These are phyloP conservation scores for Bambusicola thoracicus DNA, from an alignment of 2,113 vertebrate genomes.

Conservation along the genomic window DNA sequence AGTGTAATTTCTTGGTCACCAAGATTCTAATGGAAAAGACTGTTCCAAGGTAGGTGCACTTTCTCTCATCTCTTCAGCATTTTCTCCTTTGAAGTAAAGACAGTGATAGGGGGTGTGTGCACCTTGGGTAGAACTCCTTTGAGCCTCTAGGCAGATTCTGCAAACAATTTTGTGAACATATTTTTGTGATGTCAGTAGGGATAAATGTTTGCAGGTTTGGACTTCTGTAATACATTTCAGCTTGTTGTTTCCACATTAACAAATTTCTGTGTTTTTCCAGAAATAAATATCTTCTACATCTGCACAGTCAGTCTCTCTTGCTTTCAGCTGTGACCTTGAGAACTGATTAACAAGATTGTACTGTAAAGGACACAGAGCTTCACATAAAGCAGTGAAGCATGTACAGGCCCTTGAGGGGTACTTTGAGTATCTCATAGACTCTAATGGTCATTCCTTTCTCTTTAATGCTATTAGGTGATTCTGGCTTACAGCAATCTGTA, in stretches of 20 bases:
- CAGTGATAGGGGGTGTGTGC: not conserved
- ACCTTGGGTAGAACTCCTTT: not conserved
- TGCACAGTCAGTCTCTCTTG: not conserved
- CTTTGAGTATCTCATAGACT: slow-evolving; percentile 29
- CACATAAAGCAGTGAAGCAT: slow-evolving; percentile 56
- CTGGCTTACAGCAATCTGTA: not conserved
- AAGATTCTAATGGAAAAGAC: not conserved
- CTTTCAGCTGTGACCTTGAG: slow-evolving; percentile 51
- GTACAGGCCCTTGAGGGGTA: slow-evolving; percentile 39
- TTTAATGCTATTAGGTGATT: slow-evolving; percentile 48
- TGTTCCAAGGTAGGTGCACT: accelerated
- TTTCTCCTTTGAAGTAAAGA: not conserved
- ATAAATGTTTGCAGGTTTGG: not conserved
- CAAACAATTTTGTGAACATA: not conserved
- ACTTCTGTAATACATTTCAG: not conserved
- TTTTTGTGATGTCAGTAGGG: not conserved
- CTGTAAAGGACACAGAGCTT: not conserved
- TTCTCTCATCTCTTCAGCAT: not conserved
- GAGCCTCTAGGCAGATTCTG: not conserved
- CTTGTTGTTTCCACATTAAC: not conserved
- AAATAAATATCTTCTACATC: not conserved
- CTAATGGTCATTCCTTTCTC: slow-evolving; percentile 54
- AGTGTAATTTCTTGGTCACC: not conserved
- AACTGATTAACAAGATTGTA: slow-evolving; percentile 48
- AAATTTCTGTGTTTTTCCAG: not conserved